Base-by-base conservation (phyloP, 2,797 vertebrate genomes). In the Emydoidea blandingii region DNA sequence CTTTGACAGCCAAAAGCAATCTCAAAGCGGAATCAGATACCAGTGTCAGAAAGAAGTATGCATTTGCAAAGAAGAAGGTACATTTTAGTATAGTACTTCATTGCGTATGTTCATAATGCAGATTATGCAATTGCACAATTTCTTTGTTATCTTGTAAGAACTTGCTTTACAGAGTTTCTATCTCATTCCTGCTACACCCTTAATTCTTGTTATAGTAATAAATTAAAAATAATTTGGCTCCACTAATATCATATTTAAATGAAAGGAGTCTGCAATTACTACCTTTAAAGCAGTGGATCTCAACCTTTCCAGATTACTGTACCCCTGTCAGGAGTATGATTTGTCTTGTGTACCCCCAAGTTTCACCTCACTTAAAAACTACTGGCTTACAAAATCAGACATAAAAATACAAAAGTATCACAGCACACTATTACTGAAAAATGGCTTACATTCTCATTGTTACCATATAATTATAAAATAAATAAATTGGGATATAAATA, bases 51-150 rank as follows among this genome's bases (percentile, higher is more conserved):
- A 99, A 98, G 95, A 97, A 97, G 92, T 99, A 98, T 95, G 96
- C 97, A 10, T 97, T 98, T 94, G 98, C 98, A 92, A 99, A 98
- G 97, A 99, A 98, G 95, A 99, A 98, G 98, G 99, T 99, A 97
- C 86, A 18, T 83, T 12, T 10, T 65, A 3, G 23, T 34, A 23
- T 89, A 23, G 19, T 57, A 10, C 79, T 91, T 89, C 41, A 54
- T 44, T 25, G 72, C 31, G 21, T 72, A 27, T 78, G 44, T 78
- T 78, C 74, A 47, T 78, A 72, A 41, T 41, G n/a, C n/a, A 41
- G 19, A 15, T 16, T 78, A 78, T 47, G 25, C 23, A 76, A 47
- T 7, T 72, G n/a, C 65, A 37, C 37, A 23, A 41, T 37, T 72
- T 72, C 68, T 72, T 72, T 68, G 65, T 68, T 23, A 41, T 41